These are phyloP conservation scores for Atherinomorus stipes DNA, from an alignment of 2,113 vertebrate genomes.

Conservation along the genomic window DNA sequence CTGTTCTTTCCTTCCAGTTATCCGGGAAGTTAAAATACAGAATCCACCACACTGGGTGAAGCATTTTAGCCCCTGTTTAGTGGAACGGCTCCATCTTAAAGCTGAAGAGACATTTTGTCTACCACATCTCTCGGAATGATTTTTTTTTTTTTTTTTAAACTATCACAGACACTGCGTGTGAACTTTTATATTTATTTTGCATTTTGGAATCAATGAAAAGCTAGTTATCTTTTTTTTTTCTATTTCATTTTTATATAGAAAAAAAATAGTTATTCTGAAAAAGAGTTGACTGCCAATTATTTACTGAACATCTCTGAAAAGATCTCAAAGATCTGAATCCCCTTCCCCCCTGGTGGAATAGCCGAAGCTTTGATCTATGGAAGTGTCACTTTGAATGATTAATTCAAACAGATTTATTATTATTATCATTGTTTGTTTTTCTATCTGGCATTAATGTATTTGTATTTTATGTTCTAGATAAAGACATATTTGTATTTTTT, in stretches of 20 bases:
- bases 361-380: not conserved
- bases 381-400: constrained; percentile 10
- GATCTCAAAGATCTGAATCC: constrained; percentile 5
- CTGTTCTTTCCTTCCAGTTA: constrained; percentile 23
- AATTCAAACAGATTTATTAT: constrained; percentile 3
- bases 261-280: constrained; percentile 19
- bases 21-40: constrained; percentile 14
- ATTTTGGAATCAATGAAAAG: constrained; percentile 22
- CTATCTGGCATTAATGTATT: not conserved
- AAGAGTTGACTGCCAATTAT: not conserved
- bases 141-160: constrained; percentile 63
- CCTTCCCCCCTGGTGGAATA: not conserved
- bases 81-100: constrained; percentile 19
- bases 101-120: constrained; percentile 35
- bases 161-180: constrained; percentile 10
- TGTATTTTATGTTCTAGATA: not conserved
- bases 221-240: constrained; percentile 30
- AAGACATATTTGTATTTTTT: not conserved
- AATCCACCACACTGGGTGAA: constrained; percentile 26
- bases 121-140: constrained; percentile 31
- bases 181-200: constrained; percentile 13
- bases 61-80: constrained; percentile 50
- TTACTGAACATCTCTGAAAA: constrained; percentile 28
- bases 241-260: constrained; percentile 19
- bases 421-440: not conserved